These are phyloP conservation scores for Calidris pugnax DNA, from an alignment of 2,113 vertebrate genomes.

Conservation along the genomic window DNA sequence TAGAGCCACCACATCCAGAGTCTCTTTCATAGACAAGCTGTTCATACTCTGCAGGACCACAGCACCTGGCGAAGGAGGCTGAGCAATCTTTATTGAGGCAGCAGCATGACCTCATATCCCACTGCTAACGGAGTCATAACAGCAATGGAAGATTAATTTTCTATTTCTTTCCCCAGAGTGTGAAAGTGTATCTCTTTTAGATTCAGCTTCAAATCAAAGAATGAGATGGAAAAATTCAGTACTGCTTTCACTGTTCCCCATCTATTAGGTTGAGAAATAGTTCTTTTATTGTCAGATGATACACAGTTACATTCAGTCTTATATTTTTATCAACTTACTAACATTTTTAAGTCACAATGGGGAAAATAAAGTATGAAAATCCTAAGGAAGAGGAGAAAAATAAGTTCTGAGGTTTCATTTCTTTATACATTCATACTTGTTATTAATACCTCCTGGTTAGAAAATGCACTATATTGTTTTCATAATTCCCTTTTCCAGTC, in stretches of 20 bases:
- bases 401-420: constrained; percentile 23
- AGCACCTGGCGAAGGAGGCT: background rate
- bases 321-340: background rate
- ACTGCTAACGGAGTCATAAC: constrained; percentile 18
- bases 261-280: background rate
- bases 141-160: constrained; percentile 51
- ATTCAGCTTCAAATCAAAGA: background rate
- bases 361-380: background rate
- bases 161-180: constrained; percentile 1
- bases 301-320: background rate
- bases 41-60: constrained; percentile 34
- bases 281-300: background rate
- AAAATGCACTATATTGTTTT: background rate
- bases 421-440: background rate
- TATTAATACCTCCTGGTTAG: background rate
- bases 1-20: background rate
- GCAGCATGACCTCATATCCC: background rate
- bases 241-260: background rate
- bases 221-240: background rate
- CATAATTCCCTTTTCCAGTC: background rate
- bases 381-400: background rate
- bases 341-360: background rate
- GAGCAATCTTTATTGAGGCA: constrained; percentile 35
- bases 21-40: constrained; percentile 23
- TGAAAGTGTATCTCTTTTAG: background rate